Base-by-base conservation (phyloP, 2,888 invertebrate genomes). In the Neocrepidodera transversa region DNA sequence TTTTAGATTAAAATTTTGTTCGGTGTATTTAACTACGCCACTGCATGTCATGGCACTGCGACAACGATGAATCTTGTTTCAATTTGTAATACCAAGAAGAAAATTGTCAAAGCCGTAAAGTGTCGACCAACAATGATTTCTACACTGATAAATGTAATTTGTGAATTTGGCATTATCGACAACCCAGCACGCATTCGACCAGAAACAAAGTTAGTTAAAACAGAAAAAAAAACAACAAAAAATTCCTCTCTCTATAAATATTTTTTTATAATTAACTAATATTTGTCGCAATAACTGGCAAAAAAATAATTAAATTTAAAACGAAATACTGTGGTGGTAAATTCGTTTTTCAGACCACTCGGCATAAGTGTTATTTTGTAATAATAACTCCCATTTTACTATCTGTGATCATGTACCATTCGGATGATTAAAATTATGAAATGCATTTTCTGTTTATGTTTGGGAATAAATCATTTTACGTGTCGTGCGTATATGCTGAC, bases 41-140 rank as follows among this genome's bases (percentile, higher is more conserved):
- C n/a, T n/a, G n/a, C n/a, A n/a, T n/a, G n/a, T 55, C 35, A 11
- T 48, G 51, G 51, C 51, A 40, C 17, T 51, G 18, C 48, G 49
- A 57, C 50, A 32, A 30, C 50, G 45, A 49, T 55, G 60, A 45
- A 50, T 65, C 60, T 63, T 50, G 61, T 54, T 61, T 58, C 67
- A 66, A 68, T 68, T 68, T 68, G 68, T 66, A 65, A 64, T 61
- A 53, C 60, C 36, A 51, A 58, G 55, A 40, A 49, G 48, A 35
- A 59, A 62, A 61, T 61, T 65, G 61, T 49, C 50, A 63, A 53
- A 51, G 62, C 61, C 67, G 62, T 68, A 68, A 68, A 69, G 63
- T 66, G 63, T 40, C 56, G 63, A 68, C 67, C 65, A 67, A 68
- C 71, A 72, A 68, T 69, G 70, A 69, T 51, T 28, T 26, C 16